phyloP scores from a whole-genome alignment of 2,113 vertebrate genomes.

The Hypocryptadius cinnamomeus region DNA sequence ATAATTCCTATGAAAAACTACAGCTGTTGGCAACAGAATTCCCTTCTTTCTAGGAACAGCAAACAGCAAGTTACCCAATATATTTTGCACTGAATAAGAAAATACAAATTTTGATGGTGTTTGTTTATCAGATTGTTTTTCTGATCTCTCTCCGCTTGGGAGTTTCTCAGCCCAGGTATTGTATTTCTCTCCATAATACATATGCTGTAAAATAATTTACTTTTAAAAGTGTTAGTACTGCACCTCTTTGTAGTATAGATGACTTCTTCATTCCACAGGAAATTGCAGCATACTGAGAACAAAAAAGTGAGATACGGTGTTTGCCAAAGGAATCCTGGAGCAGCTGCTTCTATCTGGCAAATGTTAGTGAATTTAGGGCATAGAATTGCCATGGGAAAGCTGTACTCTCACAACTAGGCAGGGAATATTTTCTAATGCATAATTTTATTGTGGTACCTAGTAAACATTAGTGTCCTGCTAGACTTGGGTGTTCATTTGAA shows the following conservation, averaged over 20 bases:
- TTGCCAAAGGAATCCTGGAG: slow-evolving; percentile 15
- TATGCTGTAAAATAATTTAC: neutral
- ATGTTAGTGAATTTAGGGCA: neutral
- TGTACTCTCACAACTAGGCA: neutral
- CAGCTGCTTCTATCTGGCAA: neutral
- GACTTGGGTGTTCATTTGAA: neutral
- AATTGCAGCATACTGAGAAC: neutral
- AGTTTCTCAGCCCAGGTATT: neutral
- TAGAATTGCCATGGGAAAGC: neutral
- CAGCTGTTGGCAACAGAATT: slow-evolving; percentile 68
- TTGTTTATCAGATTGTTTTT: slow-evolving; percentile 36
- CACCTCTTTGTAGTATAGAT: neutral
- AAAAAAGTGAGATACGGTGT: neutral
- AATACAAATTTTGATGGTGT: neutral
- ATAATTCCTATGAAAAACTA: slow-evolving; percentile 60
- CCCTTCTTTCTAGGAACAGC: slow-evolving; percentile 73
- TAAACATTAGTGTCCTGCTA: neutral
- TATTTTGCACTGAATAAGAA: slow-evolving; percentile 19
- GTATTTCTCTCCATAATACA: neutral
- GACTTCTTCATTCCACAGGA: neutral
- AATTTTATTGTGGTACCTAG: neutral
- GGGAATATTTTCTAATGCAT: neutral
- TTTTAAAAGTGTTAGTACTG: neutral
- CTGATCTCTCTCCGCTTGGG: neutral
- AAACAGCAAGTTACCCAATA: slow-evolving; percentile 31